A percentile compares a stretch with the other conserved stretches of the same genome.
Conservation (phyloP, 2,797 vertebrate genomes). For the Microctenopoma steveboyesi region DNA sequence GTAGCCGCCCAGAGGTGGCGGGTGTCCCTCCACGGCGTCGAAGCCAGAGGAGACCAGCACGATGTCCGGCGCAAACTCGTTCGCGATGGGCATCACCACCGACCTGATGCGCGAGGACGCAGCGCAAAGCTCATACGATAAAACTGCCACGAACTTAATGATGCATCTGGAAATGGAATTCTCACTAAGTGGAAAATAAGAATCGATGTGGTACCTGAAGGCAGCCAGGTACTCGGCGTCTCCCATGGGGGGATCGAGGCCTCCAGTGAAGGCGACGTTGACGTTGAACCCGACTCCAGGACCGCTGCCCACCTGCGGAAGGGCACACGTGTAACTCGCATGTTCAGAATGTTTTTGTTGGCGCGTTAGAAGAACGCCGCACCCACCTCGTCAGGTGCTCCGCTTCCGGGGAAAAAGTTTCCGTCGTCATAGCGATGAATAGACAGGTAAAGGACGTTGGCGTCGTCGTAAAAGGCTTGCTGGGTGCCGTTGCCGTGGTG, state of each 20-base stretch:
- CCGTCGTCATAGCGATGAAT: slow-evolving; percentile 97
- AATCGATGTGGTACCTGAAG: slow-evolving; percentile 86
- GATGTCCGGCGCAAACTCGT: slow-evolving; percentile 91
- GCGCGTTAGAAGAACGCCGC: background rate
- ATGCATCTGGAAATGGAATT: too few species aligned
- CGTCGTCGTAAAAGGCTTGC: slow-evolving; percentile 95
- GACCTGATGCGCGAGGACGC: slow-evolving; percentile 76
- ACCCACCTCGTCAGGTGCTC: slow-evolving; percentile 90
- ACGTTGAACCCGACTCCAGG: slow-evolving; percentile 93
- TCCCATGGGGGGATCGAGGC: slow-evolving; percentile 94
- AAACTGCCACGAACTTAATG: background rate
- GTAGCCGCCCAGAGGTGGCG: slow-evolving; percentile 92
- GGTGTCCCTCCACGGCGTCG: slow-evolving; percentile 93
- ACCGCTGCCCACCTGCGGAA: slow-evolving; percentile 90
- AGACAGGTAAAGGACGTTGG: slow-evolving; percentile 92
- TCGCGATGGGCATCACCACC: slow-evolving; percentile 94
- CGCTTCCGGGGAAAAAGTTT: slow-evolving; percentile 97
- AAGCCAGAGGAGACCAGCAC: slow-evolving; percentile 95
- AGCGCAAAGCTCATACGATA: background rate
- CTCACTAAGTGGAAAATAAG: too few species aligned
- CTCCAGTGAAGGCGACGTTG: slow-evolving; percentile 96
- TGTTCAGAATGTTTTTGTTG: background rate
- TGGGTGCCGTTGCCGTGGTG: slow-evolving; percentile 98
- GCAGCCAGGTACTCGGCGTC: slow-evolving; percentile 93
- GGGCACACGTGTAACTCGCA: background rate